These are phyloP conservation scores for Coenobita brevimanus DNA, from an alignment of 1,140 invertebrate genomes.

Conservation along the genomic window DNA sequence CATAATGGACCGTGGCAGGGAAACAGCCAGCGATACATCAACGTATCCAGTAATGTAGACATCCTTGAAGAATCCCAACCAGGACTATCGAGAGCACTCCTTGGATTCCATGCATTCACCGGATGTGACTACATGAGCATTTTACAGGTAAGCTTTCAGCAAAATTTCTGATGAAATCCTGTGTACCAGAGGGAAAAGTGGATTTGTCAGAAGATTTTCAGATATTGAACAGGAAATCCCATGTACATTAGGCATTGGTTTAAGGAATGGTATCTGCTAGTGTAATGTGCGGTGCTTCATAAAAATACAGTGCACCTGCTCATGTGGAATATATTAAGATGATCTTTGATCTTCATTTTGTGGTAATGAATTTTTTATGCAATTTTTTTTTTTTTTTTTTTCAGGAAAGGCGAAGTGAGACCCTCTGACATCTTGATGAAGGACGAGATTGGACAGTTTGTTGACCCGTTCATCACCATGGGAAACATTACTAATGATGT, in stretches of 20 bases:
- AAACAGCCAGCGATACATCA: neutral
- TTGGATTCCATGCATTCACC: slow-evolving; percentile 10
- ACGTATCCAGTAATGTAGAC: neutral
- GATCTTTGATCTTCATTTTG: too few species aligned
- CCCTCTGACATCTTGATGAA: slow-evolving; percentile 2
- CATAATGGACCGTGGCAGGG: neutral
- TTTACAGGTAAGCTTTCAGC: slow-evolving; percentile 4
- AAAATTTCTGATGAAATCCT: too few species aligned
- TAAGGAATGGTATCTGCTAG: too few species aligned
- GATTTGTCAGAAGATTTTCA: neutral
- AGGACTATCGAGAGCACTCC: neutral
- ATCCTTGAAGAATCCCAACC: neutral
- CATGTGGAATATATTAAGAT: too few species aligned
- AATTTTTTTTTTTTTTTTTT: too few species aligned
- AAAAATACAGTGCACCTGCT: too few species aligned
- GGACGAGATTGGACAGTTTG: neutral
- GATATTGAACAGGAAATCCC: neutral
- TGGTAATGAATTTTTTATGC: too few species aligned
- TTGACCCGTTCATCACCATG: slow-evolving; percentile 5
- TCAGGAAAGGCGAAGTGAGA: slow-evolving; percentile 24
- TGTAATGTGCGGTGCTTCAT: too few species aligned
- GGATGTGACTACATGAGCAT: slow-evolving; percentile 22
- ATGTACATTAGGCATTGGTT: too few species aligned
- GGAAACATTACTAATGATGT: neutral
- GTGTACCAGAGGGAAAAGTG: too few species aligned